These are phyloP conservation scores for Leptopilina syphax DNA, from an alignment of 2,888 invertebrate species.

Conservation along the genomic window DNA sequence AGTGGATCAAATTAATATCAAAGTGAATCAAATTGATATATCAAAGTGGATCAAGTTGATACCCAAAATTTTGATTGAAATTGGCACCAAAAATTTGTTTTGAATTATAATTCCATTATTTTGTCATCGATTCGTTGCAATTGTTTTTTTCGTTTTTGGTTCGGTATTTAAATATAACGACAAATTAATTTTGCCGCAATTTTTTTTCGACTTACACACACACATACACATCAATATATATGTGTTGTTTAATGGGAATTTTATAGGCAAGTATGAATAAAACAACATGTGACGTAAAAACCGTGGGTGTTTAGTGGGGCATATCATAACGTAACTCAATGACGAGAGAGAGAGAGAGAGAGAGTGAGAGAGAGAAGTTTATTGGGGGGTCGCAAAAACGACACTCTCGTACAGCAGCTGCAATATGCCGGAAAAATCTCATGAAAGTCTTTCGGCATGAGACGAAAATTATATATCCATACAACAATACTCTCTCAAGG, in stretches of 20 bases:
- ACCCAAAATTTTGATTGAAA: no score
- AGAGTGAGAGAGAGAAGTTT: slow-evolving; percentile 48
- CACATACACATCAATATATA: no score
- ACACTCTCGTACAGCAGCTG: slow-evolving; percentile 61
- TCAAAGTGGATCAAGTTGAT: no score
- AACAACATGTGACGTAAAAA: slow-evolving; percentile 69
- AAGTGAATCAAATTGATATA: no score
- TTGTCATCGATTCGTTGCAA: not conserved
- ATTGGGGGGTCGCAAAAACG: slow-evolving; percentile 63
- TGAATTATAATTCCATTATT: no score
- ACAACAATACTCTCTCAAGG: not conserved
- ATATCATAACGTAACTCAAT: slow-evolving; percentile 65
- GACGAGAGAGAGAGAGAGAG: slow-evolving; percentile 55
- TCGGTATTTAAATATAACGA: not conserved
- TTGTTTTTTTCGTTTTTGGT: no score
- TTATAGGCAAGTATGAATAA: slow-evolving; percentile 66
- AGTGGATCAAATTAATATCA: no score
- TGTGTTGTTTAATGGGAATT: slow-evolving; percentile 59
- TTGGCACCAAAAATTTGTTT: no score
- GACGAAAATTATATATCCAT: slow-evolving; percentile 1
- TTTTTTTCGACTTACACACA: not conserved
- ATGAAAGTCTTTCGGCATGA: slow-evolving; percentile 64
- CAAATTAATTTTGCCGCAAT: slow-evolving; percentile 1
- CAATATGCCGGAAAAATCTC: slow-evolving; percentile 62
- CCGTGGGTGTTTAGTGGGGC: slow-evolving; percentile 74